Evolutionary conservation across 2,888 invertebrate genomes (phyloP), one percentile per base, ranked within the genome.

Genomic region (Helicoverpa assulta): DNA sequence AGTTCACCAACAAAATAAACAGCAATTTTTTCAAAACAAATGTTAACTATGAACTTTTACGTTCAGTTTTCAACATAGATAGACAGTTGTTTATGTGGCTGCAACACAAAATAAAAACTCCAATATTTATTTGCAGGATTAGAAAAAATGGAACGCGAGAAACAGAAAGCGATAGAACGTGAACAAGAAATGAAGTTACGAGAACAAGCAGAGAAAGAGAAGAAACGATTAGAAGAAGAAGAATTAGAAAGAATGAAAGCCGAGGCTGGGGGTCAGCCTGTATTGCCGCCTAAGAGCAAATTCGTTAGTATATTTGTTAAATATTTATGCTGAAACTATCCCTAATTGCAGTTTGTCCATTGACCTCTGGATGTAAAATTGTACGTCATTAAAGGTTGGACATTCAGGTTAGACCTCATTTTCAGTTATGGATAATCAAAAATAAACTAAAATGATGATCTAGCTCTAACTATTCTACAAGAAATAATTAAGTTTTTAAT

Each of bases 81-180:
- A 21, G 21, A n/a, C n/a, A n/a, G n/a, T n/a, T n/a, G 1, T 21
- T 1, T 21, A 21, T 21, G 21, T 21, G 1, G 2, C 21, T 21
- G 21, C 21, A 21, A 21, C 26, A 26, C 26, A 26, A 26, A 26
- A 26, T 26, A 26, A 26, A 26, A 26, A 1, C 26, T 26, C 21
- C 21, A 3, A 26, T 26, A 53, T 47, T 53, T 18, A 16, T 10
- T 54, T 77, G 96, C 96, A 96, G 99, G 99, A 43, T 94, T 99
- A 81, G 99, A 99, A 89, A 99, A 99, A 96, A 99, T 99, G 98
- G 99, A 99, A 91, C 96, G 98, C 29, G 99, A 99, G 84, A 99
- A 99, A 88, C 97, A 97, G 86, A 98, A 97, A 85, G 98, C 99
- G 78, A 96, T 98, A 81, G 99, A 99, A 88, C 97, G 97, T 64